Percentiles rank a stretch among this genome's conserved stretches.
phyloP scores from a whole-genome alignment of 1,140 invertebrate species.

The Bathynomus jamesi region DNA sequence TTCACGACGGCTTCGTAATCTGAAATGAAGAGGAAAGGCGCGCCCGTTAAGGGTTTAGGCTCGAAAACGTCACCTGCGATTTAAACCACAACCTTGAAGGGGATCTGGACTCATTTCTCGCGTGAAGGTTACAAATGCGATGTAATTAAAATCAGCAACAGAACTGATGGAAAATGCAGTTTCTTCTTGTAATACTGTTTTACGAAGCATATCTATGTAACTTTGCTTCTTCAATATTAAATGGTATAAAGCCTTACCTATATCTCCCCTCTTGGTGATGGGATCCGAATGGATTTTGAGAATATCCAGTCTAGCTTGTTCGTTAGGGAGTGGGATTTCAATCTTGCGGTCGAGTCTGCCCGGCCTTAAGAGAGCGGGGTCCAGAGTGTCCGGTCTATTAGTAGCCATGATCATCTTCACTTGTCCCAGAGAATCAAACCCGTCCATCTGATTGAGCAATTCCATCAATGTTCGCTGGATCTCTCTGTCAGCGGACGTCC shows the following conservation, averaged over 20 bases:
- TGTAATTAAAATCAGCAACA: no score
- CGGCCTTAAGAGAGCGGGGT: constrained; percentile 91
- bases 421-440: constrained; percentile 96
- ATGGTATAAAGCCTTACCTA: no score
- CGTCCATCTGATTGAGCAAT: constrained; percentile 99
- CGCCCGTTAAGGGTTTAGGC: no score
- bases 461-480: constrained; percentile 99
- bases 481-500: constrained; percentile 97
- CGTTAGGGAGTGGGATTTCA: constrained; percentile 97
- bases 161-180: no score
- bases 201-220: no score
- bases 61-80: no score
- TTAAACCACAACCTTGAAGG: no score
- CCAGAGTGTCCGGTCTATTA: constrained; percentile 94
- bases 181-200: no score
- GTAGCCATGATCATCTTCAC: constrained; percentile 99
- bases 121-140: no score
- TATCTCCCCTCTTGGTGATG: constrained; percentile 97
- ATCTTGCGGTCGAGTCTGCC: constrained; percentile 97
- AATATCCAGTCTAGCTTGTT: constrained; percentile 93
- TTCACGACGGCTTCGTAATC: constrained; percentile 17
- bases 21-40: neutral
- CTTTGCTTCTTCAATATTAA: no score
- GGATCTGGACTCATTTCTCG: no score
- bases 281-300: constrained; percentile 94